phyloP scores from a whole-genome alignment of 2,888 invertebrate species.

The Lochmaea capreae region DNA sequence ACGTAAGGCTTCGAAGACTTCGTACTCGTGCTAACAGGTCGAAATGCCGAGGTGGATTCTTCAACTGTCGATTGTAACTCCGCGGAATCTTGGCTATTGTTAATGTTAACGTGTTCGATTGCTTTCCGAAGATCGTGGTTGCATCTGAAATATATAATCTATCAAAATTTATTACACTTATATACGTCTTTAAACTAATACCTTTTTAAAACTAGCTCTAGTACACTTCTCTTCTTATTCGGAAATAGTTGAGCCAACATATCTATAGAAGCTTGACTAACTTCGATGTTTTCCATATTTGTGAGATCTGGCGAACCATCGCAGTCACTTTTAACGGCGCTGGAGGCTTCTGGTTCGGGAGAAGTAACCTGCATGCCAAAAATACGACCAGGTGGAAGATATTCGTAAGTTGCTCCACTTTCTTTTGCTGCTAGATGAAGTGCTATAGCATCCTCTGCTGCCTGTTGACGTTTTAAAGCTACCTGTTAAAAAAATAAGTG shows the following conservation, averaged over 20 bases:
- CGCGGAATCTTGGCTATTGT: constrained; percentile 28
- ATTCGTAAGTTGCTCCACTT: constrained; percentile 77
- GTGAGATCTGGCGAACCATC: constrained; percentile 37
- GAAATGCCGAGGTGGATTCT: constrained; percentile 61
- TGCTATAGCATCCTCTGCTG: constrained; percentile 96
- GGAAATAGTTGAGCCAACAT: constrained; percentile 91
- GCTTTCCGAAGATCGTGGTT: constrained; percentile 92
- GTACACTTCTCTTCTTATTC: constrained; percentile 85
- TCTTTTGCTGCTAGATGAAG: constrained; percentile 89
- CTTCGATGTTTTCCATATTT: constrained; percentile 60
- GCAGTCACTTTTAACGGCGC: constrained; percentile 20
- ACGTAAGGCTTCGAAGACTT: constrained; percentile 49
- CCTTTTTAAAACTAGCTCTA: constrained; percentile 87
- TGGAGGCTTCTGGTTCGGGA: constrained; percentile 67
- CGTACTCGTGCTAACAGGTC: constrained; percentile 57
- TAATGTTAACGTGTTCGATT: constrained; percentile 83
- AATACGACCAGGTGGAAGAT: constrained; percentile 89
- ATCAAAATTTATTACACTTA: neutral
- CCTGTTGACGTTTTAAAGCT: constrained; percentile 95
- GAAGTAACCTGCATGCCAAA: constrained; percentile 89
- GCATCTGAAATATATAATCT: constrained; percentile 71
- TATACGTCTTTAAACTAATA: neutral
- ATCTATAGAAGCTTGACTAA: constrained; percentile 82
- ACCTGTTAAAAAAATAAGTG: constrained; percentile 70
- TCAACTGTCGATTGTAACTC: constrained; percentile 44